Percentiles rank a stretch among this genome's conserved stretches.
Conservation (phyloP, 2,888 invertebrate genomes). For the Sesia bembeciformis region DNA sequence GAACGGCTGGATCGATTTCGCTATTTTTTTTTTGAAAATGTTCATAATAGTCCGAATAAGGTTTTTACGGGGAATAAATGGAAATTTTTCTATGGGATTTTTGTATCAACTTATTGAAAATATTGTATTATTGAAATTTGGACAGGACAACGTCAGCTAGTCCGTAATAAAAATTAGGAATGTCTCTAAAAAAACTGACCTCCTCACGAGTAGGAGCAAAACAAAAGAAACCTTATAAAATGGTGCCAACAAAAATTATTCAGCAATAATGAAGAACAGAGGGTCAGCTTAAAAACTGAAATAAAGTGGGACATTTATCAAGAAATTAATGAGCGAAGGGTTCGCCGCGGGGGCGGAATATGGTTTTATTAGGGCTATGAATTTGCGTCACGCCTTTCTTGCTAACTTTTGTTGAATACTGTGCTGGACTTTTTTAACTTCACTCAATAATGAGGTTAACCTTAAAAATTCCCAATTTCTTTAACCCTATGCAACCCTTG, state of each 20-base stretch:
- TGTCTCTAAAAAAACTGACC: not conserved
- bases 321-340: constrained; percentile 5
- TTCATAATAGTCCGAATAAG: no score
- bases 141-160: no score
- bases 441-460: no score
- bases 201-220: not conserved
- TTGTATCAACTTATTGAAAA: no score
- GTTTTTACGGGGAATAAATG: no score
- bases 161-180: not conserved
- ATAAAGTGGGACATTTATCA: constrained; percentile 1
- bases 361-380: not conserved
- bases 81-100: no score
- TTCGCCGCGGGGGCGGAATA: not conserved
- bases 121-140: no score
- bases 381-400: not conserved
- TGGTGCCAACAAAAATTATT: not conserved
- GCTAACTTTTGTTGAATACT: not conserved
- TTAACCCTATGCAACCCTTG: no score
- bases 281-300: not conserved
- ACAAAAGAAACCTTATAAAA: not conserved
- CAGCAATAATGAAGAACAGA: constrained; percentile 1
- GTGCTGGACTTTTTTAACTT: no score
- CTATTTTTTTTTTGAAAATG: no score
- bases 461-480: no score
- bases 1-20: no score